These are phyloP conservation scores for Ornithoptera alexandrae DNA, from an alignment of 2,888 invertebrate genomes.

Conservation along the genomic window DNA sequence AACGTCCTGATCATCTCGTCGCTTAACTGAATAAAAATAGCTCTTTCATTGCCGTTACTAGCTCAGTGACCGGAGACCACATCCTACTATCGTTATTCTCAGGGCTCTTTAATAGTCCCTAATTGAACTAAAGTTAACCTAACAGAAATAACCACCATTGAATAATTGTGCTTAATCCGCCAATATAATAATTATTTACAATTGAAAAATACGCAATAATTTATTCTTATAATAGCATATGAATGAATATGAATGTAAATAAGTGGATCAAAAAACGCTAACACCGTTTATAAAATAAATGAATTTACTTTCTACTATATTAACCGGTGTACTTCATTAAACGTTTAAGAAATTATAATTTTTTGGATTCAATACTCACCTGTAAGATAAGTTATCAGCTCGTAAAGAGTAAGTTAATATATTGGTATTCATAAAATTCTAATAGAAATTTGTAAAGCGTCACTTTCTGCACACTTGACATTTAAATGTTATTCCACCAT, in stretches of 20 bases:
- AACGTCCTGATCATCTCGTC: no score
- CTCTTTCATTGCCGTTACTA: no score
- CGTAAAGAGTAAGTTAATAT: neutral
- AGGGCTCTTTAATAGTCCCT: no score
- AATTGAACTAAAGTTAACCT: no score
- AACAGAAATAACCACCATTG: neutral
- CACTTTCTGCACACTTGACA: conserved; percentile 10
- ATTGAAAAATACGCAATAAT: neutral
- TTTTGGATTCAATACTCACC: conserved; percentile 9
- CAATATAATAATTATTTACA: neutral
- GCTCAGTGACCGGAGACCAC: no score
- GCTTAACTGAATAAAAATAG: no score
- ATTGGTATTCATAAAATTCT: neutral
- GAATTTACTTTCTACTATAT: neutral
- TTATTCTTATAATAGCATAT: neutral
- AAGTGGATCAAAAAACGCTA: neutral
- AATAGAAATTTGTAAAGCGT: conserved; percentile 14
- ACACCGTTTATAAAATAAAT: neutral
- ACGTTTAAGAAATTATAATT: neutral
- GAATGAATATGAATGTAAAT: neutral
- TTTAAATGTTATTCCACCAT: conserved; percentile 20
- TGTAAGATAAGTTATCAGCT: conserved; percentile 9
- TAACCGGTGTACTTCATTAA: neutral
- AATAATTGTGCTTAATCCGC: neutral
- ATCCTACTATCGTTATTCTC: no score